Conservation (phyloP, 2,113 vertebrate genomes). For the Astur gentilis region DNA sequence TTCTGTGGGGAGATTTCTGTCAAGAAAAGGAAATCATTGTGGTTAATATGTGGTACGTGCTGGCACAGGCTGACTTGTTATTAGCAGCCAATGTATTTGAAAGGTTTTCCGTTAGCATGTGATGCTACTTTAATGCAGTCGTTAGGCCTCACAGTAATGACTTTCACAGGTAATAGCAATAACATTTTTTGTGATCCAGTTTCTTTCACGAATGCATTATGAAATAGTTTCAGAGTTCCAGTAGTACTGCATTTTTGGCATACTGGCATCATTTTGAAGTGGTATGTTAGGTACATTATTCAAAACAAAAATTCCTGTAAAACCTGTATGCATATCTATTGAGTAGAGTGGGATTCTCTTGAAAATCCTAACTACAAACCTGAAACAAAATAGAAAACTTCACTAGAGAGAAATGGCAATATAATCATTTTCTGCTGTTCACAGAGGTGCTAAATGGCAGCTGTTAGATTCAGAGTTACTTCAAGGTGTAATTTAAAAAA, state of each 20-base stretch:
- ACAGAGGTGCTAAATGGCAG: neutral
- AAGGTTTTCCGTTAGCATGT: neutral
- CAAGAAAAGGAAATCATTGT: conserved; percentile 1
- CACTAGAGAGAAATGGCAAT: neutral
- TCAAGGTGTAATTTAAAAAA: neutral
- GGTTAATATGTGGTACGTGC: neutral
- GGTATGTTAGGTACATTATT: neutral
- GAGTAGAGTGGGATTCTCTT: neutral
- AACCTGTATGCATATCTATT: neutral
- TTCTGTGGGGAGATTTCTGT: neutral
- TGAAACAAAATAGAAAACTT: neutral
- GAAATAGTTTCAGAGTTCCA: neutral
- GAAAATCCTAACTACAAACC: neutral
- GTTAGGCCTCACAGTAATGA: neutral
- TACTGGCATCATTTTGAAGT: neutral
- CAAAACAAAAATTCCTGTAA: neutral
- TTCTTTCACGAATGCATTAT: neutral
- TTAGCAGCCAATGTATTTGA: neutral
- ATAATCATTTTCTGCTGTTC: neutral
- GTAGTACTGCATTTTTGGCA: neutral
- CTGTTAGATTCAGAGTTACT: neutral
- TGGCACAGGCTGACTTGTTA: neutral
- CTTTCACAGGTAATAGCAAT: conserved; percentile 23
- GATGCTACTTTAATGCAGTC: neutral
- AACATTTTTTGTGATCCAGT: neutral